Conservation (phyloP, 2,888 invertebrate species). For the Esperia sulphurella region DNA sequence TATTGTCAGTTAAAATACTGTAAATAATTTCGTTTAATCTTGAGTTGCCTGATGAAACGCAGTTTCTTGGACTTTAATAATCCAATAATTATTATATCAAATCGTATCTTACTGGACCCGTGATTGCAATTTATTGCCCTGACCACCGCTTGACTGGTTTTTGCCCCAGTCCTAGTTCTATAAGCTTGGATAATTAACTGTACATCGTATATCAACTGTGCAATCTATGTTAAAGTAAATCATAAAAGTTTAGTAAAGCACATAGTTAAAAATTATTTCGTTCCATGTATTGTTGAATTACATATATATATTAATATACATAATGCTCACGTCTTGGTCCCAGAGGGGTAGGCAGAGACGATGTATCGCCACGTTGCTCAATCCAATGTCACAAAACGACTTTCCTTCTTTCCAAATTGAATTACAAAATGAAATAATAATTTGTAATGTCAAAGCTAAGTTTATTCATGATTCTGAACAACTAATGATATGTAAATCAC, state of each 20-base stretch:
- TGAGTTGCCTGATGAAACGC: background rate
- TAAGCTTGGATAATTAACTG: conserved; percentile 6
- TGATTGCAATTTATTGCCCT: conserved; percentile 46
- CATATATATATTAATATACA: too few relatives aligned
- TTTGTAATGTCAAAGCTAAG: too few relatives aligned
- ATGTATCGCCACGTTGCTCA: too few relatives aligned
- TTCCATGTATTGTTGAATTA: too few relatives aligned
- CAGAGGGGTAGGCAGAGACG: too few relatives aligned
- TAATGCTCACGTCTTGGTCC: too few relatives aligned
- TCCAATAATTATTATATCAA: conserved; percentile 14
- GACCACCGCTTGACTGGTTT: conserved; percentile 24
- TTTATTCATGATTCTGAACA: background rate
- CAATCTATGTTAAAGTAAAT: background rate
- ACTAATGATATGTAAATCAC: background rate
- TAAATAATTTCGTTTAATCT: background rate
- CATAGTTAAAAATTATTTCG: too few relatives aligned
- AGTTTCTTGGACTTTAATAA: conserved; percentile 3
- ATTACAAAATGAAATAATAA: too few relatives aligned
- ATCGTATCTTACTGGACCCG: conserved; percentile 13
- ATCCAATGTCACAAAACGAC: too few relatives aligned
- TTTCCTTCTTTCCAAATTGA: too few relatives aligned
- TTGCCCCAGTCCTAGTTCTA: conserved; percentile 9
- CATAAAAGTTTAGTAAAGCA: background rate
- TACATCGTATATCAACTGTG: conserved; percentile 4
- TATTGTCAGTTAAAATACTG: background rate